phyloP scores from a whole-genome alignment of 2,113 vertebrate species.

The Brachyistius frenatus region DNA sequence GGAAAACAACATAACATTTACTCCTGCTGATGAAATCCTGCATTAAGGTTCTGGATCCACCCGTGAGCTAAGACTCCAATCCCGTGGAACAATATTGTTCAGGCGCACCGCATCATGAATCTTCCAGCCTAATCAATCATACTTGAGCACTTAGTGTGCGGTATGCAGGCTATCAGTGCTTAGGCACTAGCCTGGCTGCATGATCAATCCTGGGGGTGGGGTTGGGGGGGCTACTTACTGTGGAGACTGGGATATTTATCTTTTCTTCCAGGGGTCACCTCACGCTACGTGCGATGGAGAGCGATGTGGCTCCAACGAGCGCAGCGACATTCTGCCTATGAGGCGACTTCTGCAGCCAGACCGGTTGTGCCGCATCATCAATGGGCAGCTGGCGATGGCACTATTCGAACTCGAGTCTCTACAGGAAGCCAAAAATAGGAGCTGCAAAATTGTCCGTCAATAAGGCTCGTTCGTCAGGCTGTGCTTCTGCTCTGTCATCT shows the following conservation, averaged over 20 bases:
- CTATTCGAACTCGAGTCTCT: slow-evolving; percentile 39
- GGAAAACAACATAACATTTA: slow-evolving; percentile 47
- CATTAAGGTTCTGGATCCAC: not conserved
- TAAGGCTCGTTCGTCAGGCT: slow-evolving; percentile 21
- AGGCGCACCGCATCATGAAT: slow-evolving; percentile 35
- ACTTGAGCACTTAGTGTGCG: slow-evolving; percentile 53
- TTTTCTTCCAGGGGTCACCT: slow-evolving; percentile 61
- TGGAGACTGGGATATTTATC: slow-evolving; percentile 42
- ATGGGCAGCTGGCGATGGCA: slow-evolving; percentile 51
- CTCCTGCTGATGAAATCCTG: slow-evolving; percentile 41
- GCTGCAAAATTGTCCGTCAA: slow-evolving; percentile 72
- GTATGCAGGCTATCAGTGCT: slow-evolving; percentile 50
- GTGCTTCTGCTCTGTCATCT: slow-evolving; percentile 42
- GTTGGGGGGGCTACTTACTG: not conserved
- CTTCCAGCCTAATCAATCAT: slow-evolving; percentile 61
- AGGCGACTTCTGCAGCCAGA: slow-evolving; percentile 44
- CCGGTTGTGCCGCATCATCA: slow-evolving; percentile 58
- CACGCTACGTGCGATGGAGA: slow-evolving; percentile 14
- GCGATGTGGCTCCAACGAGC: slow-evolving; percentile 1
- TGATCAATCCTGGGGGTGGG: slow-evolving; percentile 52
- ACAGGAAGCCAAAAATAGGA: slow-evolving; percentile 63
- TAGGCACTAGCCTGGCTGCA: slow-evolving; percentile 42
- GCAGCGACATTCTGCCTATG: slow-evolving; percentile 49
- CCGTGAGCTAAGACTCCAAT: slow-evolving; percentile 3
- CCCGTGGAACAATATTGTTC: slow-evolving; percentile 27